Evolutionary conservation across 2,888 invertebrate genomes (phyloP).

Genomic region (Tetragnatha montana): DNA sequence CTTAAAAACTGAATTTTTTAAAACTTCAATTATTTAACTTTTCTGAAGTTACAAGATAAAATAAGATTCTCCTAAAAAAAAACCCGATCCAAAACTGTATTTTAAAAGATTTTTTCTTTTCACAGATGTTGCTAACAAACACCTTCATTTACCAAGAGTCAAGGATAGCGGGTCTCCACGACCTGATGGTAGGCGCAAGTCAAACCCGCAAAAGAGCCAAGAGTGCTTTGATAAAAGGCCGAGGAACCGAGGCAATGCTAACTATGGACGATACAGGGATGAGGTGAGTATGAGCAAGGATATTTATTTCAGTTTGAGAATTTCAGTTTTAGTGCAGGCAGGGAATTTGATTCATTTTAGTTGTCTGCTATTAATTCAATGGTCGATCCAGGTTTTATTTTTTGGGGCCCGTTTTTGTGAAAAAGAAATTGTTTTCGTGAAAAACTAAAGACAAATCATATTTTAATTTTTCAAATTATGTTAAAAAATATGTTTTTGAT

Average conservation of each 20-base stretch:
- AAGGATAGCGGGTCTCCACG: conserved; percentile 65
- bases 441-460: too few relatives aligned
- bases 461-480: too few relatives aligned
- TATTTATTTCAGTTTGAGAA: too few relatives aligned
- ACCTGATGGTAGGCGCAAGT: conserved; percentile 56
- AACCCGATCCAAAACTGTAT: too few relatives aligned
- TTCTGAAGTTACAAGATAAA: too few relatives aligned
- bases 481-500: too few relatives aligned
- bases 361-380: not conserved
- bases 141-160: conserved; percentile 57
- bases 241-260: conserved; percentile 53
- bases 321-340: too few relatives aligned
- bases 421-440: not conserved
- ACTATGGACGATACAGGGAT: conserved; percentile 69
- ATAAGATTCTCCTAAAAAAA: too few relatives aligned
- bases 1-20: too few relatives aligned
- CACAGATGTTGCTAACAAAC: conserved; percentile 69
- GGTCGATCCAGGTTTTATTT: too few relatives aligned
- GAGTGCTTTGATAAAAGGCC: conserved; percentile 69
- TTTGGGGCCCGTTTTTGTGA: too few relatives aligned
- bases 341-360: not conserved
- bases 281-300: conserved; percentile 53
- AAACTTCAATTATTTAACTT: too few relatives aligned
- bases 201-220: conserved; percentile 63
- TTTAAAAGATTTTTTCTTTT: conserved; percentile 12